Evolutionary conservation across 2,888 invertebrate species (phyloP).

Genomic region (Parnassius orleans): DNA sequence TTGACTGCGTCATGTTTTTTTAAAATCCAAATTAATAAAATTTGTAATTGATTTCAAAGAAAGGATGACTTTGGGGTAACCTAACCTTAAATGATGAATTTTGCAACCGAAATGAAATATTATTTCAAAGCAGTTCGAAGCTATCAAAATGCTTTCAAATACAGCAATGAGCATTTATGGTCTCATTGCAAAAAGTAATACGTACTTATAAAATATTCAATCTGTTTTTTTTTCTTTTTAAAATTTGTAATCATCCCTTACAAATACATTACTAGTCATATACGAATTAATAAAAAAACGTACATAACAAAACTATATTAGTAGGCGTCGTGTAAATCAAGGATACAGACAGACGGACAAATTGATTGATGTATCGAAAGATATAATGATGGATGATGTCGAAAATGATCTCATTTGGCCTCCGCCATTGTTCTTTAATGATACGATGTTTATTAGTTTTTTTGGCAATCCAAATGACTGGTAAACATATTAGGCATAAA

Average conservation of each 20-base stretch:
- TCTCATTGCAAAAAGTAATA: no score
- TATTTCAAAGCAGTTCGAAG: no score
- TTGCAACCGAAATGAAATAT: no score
- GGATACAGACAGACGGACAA: slow-evolving; percentile 43
- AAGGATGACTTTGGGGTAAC: background rate
- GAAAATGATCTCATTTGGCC: slow-evolving; percentile 72
- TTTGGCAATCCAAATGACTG: slow-evolving; percentile 3
- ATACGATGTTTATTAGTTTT: slow-evolving; percentile 36
- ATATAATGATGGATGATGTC: slow-evolving; percentile 54
- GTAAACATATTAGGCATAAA: slow-evolving; percentile 3
- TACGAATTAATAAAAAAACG: slow-evolving; percentile 30
- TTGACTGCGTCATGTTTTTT: no score
- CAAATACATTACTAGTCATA: slow-evolving; percentile 5
- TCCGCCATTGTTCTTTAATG: slow-evolving; percentile 49
- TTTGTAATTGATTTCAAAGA: background rate
- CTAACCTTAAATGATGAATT: no score
- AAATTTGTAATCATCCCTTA: slow-evolving; percentile 2
- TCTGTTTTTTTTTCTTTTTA: slow-evolving; percentile 1
- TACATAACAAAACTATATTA: slow-evolving; percentile 17
- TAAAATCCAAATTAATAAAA: no score
- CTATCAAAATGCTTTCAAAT: no score
- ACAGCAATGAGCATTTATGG: no score
- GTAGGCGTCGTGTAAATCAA: slow-evolving; percentile 43
- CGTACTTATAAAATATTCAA: no score
- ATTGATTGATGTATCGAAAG: slow-evolving; percentile 73